A percentile compares a stretch with the other conserved stretches of the same genome.
phyloP scores from a whole-genome alignment of 2,113 vertebrate species.

The Platycercus adscitus region DNA sequence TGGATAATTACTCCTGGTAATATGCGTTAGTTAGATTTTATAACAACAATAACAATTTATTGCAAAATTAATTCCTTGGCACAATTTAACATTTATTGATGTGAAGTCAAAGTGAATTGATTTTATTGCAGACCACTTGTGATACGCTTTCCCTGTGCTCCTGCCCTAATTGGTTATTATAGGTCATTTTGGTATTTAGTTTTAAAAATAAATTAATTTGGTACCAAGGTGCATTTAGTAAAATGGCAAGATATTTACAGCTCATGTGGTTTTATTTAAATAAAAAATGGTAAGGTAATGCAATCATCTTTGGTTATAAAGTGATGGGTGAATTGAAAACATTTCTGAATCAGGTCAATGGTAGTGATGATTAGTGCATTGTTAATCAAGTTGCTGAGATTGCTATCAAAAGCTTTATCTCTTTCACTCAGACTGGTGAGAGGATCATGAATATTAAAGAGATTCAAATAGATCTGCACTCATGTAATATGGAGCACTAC shows the following conservation, averaged over 20 bases:
- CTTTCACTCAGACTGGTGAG: slow-evolving; percentile 82
- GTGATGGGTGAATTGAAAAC: slow-evolving; percentile 83
- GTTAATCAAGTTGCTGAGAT: slow-evolving; percentile 89
- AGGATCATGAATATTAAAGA: slow-evolving; percentile 89
- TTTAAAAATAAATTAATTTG: slow-evolving; percentile 83
- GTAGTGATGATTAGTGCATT: slow-evolving; percentile 88
- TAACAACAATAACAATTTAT: slow-evolving; percentile 83
- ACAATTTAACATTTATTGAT: slow-evolving; percentile 84
- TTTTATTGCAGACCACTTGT: slow-evolving; percentile 76
- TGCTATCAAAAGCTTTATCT: slow-evolving; percentile 86
- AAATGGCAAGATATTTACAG: slow-evolving; percentile 82
- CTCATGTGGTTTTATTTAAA: slow-evolving; percentile 82
- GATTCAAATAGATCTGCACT: slow-evolving; percentile 83
- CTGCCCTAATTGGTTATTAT: slow-evolving; percentile 90
- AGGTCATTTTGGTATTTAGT: slow-evolving; percentile 86
- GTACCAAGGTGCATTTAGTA: slow-evolving; percentile 76
- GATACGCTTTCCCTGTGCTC: slow-evolving; percentile 72
- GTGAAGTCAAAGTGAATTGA: slow-evolving; percentile 79
- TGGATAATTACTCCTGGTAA: slow-evolving; percentile 82
- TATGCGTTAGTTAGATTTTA: slow-evolving; percentile 82
- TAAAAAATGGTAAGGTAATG: slow-evolving; percentile 84
- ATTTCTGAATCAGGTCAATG: slow-evolving; percentile 87
- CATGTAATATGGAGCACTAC: slow-evolving; percentile 81
- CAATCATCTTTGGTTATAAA: slow-evolving; percentile 85
- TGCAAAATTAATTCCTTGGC: slow-evolving; percentile 85